Evolutionary conservation across 2,888 invertebrate species (phyloP), one percentile per base, ranked within the genome.

Genomic region (Tenthredo mesomela): DNA sequence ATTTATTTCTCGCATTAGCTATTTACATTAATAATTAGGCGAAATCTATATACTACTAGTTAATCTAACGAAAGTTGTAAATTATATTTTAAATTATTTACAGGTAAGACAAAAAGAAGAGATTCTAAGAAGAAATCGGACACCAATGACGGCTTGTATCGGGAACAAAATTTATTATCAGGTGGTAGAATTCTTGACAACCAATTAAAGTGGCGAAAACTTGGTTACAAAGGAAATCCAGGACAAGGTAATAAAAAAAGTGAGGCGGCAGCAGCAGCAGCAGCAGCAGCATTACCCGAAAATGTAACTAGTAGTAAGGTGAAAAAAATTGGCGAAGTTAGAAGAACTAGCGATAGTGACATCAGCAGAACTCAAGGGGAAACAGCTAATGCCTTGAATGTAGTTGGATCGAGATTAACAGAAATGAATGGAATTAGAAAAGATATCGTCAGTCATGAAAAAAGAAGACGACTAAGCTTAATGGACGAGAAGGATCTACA

Each of bases 41-140:
- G n/a, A 50, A 12, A 29, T 75, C 43, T 40, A 9, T 18, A n/a
- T n/a, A n/a, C n/a, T n/a, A n/a, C n/a, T n/a, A n/a, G n/a, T n/a
- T n/a, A n/a, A n/a, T n/a, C n/a, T n/a, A n/a, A n/a, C n/a, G n/a
- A n/a, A n/a, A n/a, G n/a, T n/a, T n/a, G n/a, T n/a, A n/a, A n/a
- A n/a, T n/a, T n/a, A n/a, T n/a, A n/a, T n/a, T n/a, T n/a, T n/a
- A n/a, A n/a, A n/a, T 77, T 73, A 86, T 50, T 47, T 67, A 21
- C 86, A 93, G 92, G 92, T 61, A 94, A 94, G 90, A 93, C 93
- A 83, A 94, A 94, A 88, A 93, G 94, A 91, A 95, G 95, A 90
- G 95, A 95, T 89, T 95, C 95, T 93, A 94, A 95, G 90, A 95
- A 95, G 91, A 95, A 95, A 89, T 91, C 94, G 87, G 92, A 95